Evolutionary conservation across 1,140 invertebrate genomes (phyloP), one percentile per base, ranked within the genome.

Genomic region (Brachionus koreanus): DNA sequence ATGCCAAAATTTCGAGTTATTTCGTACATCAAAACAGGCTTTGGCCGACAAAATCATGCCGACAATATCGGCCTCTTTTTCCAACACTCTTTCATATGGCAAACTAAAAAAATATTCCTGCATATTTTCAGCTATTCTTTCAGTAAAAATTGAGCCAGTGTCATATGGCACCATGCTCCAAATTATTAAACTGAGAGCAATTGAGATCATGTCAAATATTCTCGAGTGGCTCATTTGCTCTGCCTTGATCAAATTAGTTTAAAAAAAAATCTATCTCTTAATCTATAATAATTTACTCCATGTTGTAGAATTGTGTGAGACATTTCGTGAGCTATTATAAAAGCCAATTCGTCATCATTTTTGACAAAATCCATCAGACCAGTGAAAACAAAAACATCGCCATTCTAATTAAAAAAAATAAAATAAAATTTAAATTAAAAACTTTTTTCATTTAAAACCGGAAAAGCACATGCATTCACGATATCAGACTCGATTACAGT

Each of bases 281-380:
- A 42, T 12, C 23, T 25, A 19, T 46, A 25, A 33, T 13, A 0
- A 86, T 88, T 88, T 88, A 92, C 91, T 4, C 87, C 86, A 88
- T 92, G 92, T 69, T 87, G 87, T 16, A 92, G 85, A 0, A 92
- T 83, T 72, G 89, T 89, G 87, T 93, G 92, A 39, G 92, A 89
- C 87, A 93, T 91, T 87, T 93, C 92, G 87, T 93, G 92, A 19
- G 90, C 90, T 39, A 93, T 85, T 69, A 92, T 86, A 65, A 90
- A 86, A 25, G 88, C 91, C 2, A 93, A 85, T 85, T 92, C 90
- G 85, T 92, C 91, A 83, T 91, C 90, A 84, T 88, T 91, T 52
- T 88, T 84, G 12, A 90, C 88, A 19, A 91, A 83, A 0, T 91
- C 84, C 12, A 93, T 84, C 83, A 92, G 88, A 16, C 91, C 91